Evolutionary conservation across 2,113 vertebrate genomes (phyloP).

Genomic region (Bolborhynchus lineola): DNA sequence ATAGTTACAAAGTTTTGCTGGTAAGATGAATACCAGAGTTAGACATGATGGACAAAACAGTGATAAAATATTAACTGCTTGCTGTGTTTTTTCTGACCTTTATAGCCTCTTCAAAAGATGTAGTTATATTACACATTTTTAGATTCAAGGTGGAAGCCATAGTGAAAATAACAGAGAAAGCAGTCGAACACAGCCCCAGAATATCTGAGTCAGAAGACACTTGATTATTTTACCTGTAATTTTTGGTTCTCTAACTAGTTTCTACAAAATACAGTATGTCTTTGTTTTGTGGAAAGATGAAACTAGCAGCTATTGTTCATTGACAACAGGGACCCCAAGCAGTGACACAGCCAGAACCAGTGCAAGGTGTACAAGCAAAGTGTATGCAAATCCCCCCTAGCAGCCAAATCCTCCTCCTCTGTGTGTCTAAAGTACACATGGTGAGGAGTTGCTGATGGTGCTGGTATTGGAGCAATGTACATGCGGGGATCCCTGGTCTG

Average conservation of each 20-base stretch:
- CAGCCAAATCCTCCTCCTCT: neutral
- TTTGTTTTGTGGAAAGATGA: neutral
- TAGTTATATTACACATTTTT: conserved; percentile 37
- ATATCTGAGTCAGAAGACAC: conserved; percentile 49
- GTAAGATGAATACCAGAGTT: conserved; percentile 68
- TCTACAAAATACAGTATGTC: conserved; percentile 24
- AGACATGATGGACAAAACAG: conserved; percentile 28
- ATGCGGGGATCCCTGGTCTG: neutral
- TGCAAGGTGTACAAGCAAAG: neutral
- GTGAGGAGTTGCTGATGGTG: neutral
- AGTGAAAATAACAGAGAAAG: conserved; percentile 61
- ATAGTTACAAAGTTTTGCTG: conserved; percentile 54
- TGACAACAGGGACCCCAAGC: neutral
- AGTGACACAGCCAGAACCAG: neutral
- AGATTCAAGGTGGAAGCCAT: conserved; percentile 23
- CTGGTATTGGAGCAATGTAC: neutral
- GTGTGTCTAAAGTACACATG: neutral
- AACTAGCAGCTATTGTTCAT: neutral
- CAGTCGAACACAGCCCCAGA: conserved; percentile 47
- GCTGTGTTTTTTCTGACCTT: conserved; percentile 58
- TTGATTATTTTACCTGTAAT: conserved; percentile 5
- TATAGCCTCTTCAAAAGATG: conserved; percentile 44
- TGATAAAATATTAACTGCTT: conserved; percentile 50
- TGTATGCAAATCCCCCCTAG: neutral
- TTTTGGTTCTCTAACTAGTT: conserved; percentile 50